Evolutionary conservation across 1,140 invertebrate species (phyloP).

Genomic region (Philopotamus ludificatus): DNA sequence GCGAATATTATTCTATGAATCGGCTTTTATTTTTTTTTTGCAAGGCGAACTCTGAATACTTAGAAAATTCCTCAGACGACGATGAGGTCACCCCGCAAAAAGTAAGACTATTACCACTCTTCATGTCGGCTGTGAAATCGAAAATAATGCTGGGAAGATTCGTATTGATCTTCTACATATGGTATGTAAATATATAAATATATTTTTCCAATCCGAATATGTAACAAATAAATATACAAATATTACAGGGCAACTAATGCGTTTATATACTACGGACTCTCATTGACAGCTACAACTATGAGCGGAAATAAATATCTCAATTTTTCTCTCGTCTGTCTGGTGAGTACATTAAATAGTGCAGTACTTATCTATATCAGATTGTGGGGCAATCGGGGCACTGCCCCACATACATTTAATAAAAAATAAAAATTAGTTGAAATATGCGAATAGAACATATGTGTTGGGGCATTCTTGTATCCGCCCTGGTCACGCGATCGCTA

Average conservation of each 20-base stretch:
- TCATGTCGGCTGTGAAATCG: constrained; percentile 51
- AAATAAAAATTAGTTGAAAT: too few species aligned
- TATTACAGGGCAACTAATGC: constrained; percentile 65
- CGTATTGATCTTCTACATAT: constrained; percentile 55
- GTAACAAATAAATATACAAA: not conserved
- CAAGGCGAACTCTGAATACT: too few species aligned
- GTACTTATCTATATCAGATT: too few species aligned
- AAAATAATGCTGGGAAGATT: constrained; percentile 51
- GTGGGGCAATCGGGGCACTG: too few species aligned
- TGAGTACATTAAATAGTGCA: constrained; percentile 15
- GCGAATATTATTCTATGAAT: too few species aligned
- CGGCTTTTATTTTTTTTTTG: too few species aligned
- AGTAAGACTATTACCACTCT: constrained; percentile 27
- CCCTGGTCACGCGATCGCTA: too few species aligned
- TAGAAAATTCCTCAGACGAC: not conserved
- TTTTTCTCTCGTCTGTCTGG: constrained; percentile 59
- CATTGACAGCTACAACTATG: constrained; percentile 66
- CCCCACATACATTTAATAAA: too few species aligned
- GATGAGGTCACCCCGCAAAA: constrained; percentile 14
- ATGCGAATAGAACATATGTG: too few species aligned
- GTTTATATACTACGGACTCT: constrained; percentile 72
- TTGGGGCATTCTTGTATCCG: too few species aligned
- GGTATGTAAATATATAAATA: constrained; percentile 48
- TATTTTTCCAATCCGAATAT: not conserved
- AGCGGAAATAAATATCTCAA: constrained; percentile 66